Conservation (phyloP, 2,888 invertebrate species). For the Mythimna albipuncta region DNA sequence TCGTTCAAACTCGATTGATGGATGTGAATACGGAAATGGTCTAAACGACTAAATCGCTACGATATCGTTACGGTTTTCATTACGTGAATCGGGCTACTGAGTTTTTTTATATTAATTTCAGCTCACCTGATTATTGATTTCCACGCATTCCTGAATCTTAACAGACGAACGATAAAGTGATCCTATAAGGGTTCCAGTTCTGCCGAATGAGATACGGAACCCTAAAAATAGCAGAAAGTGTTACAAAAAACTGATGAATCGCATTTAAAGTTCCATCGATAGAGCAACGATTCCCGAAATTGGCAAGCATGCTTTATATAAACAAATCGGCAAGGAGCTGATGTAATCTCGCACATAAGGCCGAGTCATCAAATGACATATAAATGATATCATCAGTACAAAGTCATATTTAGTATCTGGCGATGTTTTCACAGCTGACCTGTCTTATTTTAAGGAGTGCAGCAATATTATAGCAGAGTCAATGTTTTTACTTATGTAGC, state of each 20-base stretch:
- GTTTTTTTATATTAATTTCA: too few species aligned
- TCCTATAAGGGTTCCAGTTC: too few species aligned
- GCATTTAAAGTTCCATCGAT: not conserved
- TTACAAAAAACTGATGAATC: not conserved
- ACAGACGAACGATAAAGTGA: too few species aligned
- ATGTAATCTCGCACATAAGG: slow-evolving; percentile 21
- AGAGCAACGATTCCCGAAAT: not conserved
- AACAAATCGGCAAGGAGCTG: slow-evolving; percentile 1
- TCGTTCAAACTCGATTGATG: too few species aligned
- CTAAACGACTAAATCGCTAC: too few species aligned
- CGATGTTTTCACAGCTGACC: slow-evolving; percentile 6
- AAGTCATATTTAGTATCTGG: slow-evolving; percentile 23
- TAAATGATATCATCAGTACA: slow-evolving; percentile 18
- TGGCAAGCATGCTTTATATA: not conserved
- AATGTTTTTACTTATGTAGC: not conserved
- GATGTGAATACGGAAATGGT: too few species aligned
- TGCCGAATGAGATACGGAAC: too few species aligned
- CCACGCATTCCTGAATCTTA: too few species aligned
- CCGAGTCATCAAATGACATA: slow-evolving; percentile 22
- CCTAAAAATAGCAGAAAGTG: not conserved
- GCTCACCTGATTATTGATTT: too few species aligned
- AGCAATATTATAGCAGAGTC: not conserved
- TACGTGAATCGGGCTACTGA: too few species aligned
- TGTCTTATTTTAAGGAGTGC: slow-evolving; percentile 3
- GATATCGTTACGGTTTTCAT: too few species aligned